Evolutionary conservation across 2,113 vertebrate species (phyloP), one percentile per base, ranked within the genome.

Genomic region (Solea senegalensis): DNA sequence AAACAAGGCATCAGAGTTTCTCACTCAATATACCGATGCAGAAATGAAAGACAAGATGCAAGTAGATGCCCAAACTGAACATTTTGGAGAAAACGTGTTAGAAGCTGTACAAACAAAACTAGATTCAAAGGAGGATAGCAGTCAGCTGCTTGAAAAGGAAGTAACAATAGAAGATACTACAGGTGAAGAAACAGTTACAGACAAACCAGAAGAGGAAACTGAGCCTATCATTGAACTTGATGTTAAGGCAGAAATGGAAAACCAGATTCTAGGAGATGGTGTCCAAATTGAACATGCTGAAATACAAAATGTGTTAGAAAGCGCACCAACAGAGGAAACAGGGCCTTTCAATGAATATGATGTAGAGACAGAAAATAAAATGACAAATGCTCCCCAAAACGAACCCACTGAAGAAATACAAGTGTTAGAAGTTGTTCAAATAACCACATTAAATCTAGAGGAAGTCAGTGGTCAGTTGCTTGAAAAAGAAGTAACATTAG

Each of bases 41-140:
- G 75, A 71, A 60, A 52, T 76, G 40, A 16, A 9, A 52, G 62
- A 77, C 67, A 58, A 89, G 27, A n/a, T 27, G 53, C 14, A 62
- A 26, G 6, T 7, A 8, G 51, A 50, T 5, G 10, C 4, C 26
- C 7, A 50, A 65, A 27, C 46, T 50, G 51, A 71, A 16, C 34
- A 54, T 14, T 41, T 40, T 53, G 15, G 52, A 60, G 50, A 2
- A 46, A 28, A 65, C 1, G 8, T 3, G 15, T 10, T 10, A 26
- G 43, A 34, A 52, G 61, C 67, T 63, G 34, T 48, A 27, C 70
- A 84, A 50, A 14, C 3, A 40, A 8, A 8, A 50, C 34, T 43
- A 43, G 26, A 72, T 34, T 55, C 54, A 15, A 10, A 58, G 6
- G 52, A 11, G 7, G 53, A 12, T 4, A 39, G 28, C 7, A 12